Evolutionary conservation across 2,888 invertebrate species (phyloP).

Genomic region (Chymomyza fuscimana): DNA sequence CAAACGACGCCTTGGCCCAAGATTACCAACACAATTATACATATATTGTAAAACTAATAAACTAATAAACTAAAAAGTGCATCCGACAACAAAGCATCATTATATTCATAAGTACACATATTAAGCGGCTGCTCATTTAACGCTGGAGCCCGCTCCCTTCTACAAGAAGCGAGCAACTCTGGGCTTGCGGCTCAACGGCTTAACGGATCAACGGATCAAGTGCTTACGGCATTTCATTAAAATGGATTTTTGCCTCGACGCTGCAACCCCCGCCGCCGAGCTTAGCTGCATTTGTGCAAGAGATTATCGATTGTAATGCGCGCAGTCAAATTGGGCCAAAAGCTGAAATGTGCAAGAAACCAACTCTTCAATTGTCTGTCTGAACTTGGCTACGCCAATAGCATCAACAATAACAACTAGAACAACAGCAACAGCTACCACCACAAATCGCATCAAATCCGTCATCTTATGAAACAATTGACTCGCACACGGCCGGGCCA

Average conservation of each 20-base stretch:
- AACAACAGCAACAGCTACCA: conserved; percentile 45
- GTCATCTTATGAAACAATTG: conserved; percentile 68
- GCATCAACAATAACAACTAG: conserved; percentile 11
- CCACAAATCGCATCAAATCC: conserved; percentile 17
- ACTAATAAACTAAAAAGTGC: neutral
- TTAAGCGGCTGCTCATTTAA: conserved; percentile 4
- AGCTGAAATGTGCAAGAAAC: neutral
- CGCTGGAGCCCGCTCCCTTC: neutral
- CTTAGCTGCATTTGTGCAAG: conserved; percentile 67
- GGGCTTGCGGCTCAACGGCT: neutral
- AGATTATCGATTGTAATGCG: conserved; percentile 70
- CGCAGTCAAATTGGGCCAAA: conserved; percentile 41
- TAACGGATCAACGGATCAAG: conserved; percentile 49
- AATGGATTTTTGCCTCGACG: conserved; percentile 56
- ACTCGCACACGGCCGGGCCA: conserved; percentile 46
- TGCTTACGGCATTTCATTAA: conserved; percentile 63
- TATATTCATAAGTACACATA: neutral
- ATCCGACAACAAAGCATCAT: neutral
- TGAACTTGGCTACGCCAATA: neutral
- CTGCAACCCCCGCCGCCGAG: conserved; percentile 47
- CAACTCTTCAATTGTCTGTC: neutral
- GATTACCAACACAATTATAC: neutral
- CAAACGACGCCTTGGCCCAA: neutral
- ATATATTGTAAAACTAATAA: neutral
- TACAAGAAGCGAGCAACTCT: neutral